These are phyloP conservation scores for Gallinago jamesoni DNA, from an alignment of 2,113 vertebrate genomes.

Conservation along the genomic window DNA sequence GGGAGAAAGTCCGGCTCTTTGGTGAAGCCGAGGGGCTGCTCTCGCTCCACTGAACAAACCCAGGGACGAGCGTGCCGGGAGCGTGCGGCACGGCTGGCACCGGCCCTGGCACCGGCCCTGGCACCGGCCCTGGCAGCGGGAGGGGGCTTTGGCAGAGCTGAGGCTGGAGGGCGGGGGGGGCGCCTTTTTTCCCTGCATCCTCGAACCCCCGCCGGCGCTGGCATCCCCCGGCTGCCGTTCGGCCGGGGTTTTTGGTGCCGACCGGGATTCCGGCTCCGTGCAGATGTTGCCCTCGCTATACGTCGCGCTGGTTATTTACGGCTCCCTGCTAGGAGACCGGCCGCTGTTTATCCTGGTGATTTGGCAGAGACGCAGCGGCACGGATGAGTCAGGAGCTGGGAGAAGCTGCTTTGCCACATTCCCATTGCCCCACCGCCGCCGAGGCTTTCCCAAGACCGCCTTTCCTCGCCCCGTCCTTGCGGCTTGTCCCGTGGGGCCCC, in stretches of 20 bases:
- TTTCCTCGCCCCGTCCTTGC: not conserved
- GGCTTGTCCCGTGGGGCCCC: not conserved
- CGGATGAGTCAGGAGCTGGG: conserved; percentile 53
- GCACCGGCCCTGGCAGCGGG: no score
- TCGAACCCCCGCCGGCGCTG: accelerated
- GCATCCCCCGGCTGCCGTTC: not conserved
- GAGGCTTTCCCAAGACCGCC: not conserved
- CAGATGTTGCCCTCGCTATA: not conserved
- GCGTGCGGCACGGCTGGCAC: not conserved
- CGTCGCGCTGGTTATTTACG: not conserved
- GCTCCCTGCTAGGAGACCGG: conserved; percentile 2
- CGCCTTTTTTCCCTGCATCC: not conserved
- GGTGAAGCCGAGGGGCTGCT: not conserved
- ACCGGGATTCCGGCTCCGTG: not conserved
- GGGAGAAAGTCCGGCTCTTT: not conserved
- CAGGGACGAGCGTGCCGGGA: not conserved
- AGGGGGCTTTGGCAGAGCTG: not conserved
- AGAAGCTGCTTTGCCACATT: conserved; percentile 39
- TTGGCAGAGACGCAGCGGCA: not conserved
- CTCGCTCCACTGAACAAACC: not conserved
- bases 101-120: not conserved
- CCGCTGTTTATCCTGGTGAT: conserved; percentile 45
- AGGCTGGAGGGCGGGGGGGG: not conserved
- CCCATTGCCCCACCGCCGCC: not conserved
- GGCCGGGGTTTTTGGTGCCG: not conserved